Evolutionary conservation across 2,797 vertebrate species (phyloP).

Genomic region (Bryconaethiops microstoma): DNA sequence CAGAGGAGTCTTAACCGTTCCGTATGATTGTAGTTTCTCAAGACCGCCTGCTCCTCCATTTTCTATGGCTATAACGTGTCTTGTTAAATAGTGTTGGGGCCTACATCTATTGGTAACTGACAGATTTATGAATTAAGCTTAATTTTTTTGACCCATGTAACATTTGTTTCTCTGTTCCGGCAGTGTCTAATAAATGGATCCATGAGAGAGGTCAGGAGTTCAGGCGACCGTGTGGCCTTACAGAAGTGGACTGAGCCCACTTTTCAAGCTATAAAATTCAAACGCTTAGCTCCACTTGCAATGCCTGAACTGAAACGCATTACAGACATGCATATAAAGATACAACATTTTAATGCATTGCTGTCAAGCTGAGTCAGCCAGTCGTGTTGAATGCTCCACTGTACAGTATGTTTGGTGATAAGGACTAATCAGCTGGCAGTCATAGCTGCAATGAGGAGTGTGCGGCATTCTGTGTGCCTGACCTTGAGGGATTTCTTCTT

Average conservation of each 20-base stretch:
- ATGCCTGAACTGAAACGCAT: constrained; percentile 12
- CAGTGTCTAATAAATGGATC: constrained; percentile 99
- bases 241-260: constrained; percentile 87
- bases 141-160: neutral
- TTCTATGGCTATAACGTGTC: too few species aligned
- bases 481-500: constrained; percentile 14
- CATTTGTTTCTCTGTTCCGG: constrained; percentile 21
- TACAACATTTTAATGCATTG: neutral
- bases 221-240: constrained; percentile 91
- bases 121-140: too few species aligned
- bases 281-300: neutral
- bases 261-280: neutral
- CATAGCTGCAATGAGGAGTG: neutral
- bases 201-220: constrained; percentile 99
- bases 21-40: too few species aligned
- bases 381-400: neutral
- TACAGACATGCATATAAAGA: constrained; percentile 7
- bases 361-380: neutral
- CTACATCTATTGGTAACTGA: too few species aligned
- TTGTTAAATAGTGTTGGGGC: too few species aligned
- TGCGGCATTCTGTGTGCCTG: neutral
- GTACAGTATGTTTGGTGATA: neutral
- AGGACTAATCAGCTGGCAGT: neutral
- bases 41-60: too few species aligned
- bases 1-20: too few species aligned